phyloP scores from a whole-genome alignment of 2,113 vertebrate genomes.

The Cranoglanis bouderius region DNA sequence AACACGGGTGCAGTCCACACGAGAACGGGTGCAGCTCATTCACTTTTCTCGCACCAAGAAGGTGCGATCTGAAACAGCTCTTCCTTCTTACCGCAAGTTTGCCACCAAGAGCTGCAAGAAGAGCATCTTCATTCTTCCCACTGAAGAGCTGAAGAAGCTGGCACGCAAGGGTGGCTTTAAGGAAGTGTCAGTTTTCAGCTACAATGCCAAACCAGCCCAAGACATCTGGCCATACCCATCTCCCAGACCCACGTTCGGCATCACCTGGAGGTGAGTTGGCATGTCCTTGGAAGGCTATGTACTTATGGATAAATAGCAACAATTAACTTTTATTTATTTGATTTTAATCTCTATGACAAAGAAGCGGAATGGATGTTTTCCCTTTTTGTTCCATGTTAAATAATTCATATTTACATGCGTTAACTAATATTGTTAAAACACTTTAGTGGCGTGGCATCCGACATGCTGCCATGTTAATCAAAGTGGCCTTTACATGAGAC shows the following conservation, averaged over 20 bases:
- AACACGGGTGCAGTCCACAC: conserved; percentile 90
- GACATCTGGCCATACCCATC: conserved; percentile 99
- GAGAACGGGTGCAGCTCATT: conserved; percentile 86
- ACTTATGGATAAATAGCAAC: not conserved
- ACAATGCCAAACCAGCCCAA: conserved; percentile 90
- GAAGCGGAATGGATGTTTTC: not conserved
- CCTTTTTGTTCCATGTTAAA: not conserved
- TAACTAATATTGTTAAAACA: not conserved
- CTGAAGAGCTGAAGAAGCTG: conserved; percentile 89
- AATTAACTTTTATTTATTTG: not conserved
- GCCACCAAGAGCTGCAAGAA: conserved; percentile 95
- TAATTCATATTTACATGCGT: not conserved
- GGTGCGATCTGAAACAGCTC: conserved; percentile 88
- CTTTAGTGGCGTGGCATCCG: not conserved
- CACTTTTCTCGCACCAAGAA: conserved; percentile 91
- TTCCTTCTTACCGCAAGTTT: conserved; percentile 95
- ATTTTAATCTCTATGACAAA: not conserved
- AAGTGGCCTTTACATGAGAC: not conserved
- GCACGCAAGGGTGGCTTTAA: conserved; percentile 90
- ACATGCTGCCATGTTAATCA: not conserved
- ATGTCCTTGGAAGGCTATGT: not conserved
- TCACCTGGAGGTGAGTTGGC: conserved; percentile 91
- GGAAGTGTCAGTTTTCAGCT: conserved; percentile 93
- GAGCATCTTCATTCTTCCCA: conserved; percentile 96
- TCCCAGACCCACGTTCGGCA: conserved; percentile 94